Percentiles rank a stretch among this genome's conserved stretches.
Evolutionary conservation across 2,797 vertebrate species (phyloP).

Genomic region (Botia almorhae): DNA sequence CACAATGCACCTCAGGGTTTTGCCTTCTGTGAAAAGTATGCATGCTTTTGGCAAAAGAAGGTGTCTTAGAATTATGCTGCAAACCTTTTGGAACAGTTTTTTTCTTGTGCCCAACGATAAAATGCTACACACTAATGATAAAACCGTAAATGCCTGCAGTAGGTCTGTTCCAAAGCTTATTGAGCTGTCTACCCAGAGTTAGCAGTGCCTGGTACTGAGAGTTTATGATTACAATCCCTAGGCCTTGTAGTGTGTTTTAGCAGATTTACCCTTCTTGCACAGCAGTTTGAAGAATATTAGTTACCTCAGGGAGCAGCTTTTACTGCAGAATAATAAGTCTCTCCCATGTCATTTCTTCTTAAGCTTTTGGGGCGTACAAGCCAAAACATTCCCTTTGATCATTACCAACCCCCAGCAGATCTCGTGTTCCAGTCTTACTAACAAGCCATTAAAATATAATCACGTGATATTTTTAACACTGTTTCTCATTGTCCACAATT

Average conservation of each 20-base stretch:
- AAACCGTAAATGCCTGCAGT: neutral
- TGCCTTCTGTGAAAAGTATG: too few species aligned
- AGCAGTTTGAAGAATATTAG: conserved; percentile 11
- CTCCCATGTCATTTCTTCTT: conserved; percentile 30
- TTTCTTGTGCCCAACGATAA: neutral
- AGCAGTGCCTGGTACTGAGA: neutral
- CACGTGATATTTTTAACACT: neutral
- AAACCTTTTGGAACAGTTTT: neutral
- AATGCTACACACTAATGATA: neutral
- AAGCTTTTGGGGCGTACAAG: conserved; percentile 18
- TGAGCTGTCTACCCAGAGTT: neutral
- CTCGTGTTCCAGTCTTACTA: neutral
- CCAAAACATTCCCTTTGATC: conserved; percentile 31
- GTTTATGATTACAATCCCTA: neutral
- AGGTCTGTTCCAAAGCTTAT: neutral
- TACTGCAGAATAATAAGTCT: conserved; percentile 18
- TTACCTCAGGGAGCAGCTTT: conserved; percentile 40
- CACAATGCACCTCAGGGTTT: too few species aligned
- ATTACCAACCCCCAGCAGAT: neutral
- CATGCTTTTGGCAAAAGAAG: too few species aligned
- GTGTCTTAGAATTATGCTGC: too few species aligned
- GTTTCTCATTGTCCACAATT: conserved; percentile 1
- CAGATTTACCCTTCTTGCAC: conserved; percentile 20
- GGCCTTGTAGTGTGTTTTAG: conserved; percentile 1
- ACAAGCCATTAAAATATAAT: conserved; percentile 4